These are phyloP conservation scores for Apodemus sylvaticus DNA, from an alignment of 2,113 vertebrate genomes.

Conservation along the genomic window DNA sequence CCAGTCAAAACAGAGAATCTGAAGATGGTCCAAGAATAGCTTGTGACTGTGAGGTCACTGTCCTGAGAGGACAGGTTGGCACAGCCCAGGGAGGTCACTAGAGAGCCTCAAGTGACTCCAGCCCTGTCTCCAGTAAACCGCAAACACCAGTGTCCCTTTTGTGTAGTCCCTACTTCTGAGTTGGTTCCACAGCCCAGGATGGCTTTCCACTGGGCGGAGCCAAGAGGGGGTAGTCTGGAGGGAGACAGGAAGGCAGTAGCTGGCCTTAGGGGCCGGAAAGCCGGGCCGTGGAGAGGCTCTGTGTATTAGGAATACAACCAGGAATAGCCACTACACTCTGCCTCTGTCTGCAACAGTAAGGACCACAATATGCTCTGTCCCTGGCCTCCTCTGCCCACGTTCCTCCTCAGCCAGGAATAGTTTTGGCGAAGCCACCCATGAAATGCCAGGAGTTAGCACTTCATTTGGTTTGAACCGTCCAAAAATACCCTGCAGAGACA, in stretches of 20 bases:
- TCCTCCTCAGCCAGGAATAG: slow-evolving; percentile 58
- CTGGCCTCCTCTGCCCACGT: slow-evolving; percentile 14
- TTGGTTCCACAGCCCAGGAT: neutral
- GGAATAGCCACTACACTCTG: too few species aligned
- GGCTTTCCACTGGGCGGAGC: neutral
- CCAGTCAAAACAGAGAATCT: slow-evolving; percentile 39
- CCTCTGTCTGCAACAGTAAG: neutral
- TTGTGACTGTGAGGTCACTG: slow-evolving; percentile 53
- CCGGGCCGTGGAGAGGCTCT: neutral
- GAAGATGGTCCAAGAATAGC: slow-evolving; percentile 65
- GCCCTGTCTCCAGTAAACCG: slow-evolving; percentile 66
- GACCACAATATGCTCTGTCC: neutral
- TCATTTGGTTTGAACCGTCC: neutral
- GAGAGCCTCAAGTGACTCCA: slow-evolving; percentile 66
- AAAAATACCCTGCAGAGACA: neutral
- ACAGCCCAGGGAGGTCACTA: slow-evolving; percentile 63
- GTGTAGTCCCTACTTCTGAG: neutral
- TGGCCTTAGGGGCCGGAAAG: neutral
- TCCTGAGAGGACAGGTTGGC: slow-evolving; percentile 6
- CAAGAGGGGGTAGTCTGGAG: neutral
- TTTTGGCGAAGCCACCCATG: neutral
- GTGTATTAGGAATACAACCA: too few species aligned
- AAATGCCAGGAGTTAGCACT: neutral
- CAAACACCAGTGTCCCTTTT: slow-evolving; percentile 51
- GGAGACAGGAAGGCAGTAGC: too few species aligned